Evolutionary conservation across 2,797 vertebrate genomes (phyloP).

Genomic region (Craterocephalus amniculus): DNA sequence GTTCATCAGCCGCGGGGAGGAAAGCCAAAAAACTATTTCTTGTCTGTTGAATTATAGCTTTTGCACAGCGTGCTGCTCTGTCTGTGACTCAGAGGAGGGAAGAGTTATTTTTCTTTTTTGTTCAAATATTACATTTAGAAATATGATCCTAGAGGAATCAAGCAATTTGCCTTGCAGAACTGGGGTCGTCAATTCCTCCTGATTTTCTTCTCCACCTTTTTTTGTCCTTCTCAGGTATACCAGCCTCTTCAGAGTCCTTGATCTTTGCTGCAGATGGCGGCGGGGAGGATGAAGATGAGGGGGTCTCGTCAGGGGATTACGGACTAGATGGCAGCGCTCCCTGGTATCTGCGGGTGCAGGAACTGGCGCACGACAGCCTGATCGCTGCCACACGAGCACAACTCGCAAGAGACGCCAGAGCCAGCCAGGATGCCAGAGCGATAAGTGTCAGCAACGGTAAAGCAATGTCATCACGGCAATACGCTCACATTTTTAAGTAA

Average conservation of each 20-base stretch:
- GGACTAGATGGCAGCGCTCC: conserved; percentile 90
- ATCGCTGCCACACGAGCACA: conserved; percentile 97
- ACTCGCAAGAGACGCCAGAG: conserved; percentile 92
- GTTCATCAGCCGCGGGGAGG: conserved; percentile 45
- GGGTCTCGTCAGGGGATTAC: conserved; percentile 88
- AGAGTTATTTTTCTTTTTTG: neutral
- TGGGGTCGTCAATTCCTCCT: conserved; percentile 2
- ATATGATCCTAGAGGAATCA: conserved; percentile 19
- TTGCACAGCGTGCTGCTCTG: conserved; percentile 24
- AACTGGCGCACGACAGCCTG: conserved; percentile 97
- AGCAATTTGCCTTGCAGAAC: conserved; percentile 9
- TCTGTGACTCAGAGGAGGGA: conserved; percentile 7
- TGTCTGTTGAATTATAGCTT: conserved; percentile 43
- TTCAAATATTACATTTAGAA: conserved; percentile 17
- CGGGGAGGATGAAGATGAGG: conserved; percentile 90
- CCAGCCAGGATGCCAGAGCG: conserved; percentile 90
- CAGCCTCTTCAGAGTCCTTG: conserved; percentile 92
- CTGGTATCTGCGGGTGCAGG: conserved; percentile 97
- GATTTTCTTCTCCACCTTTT: conserved; percentile 31
- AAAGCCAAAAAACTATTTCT: conserved; percentile 36
- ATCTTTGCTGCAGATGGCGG: conserved; percentile 92
- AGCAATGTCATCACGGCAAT: conserved; percentile 15
- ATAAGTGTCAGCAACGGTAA: conserved; percentile 85
- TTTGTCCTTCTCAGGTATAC: conserved; percentile 81
- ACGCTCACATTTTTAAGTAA: neutral